Conservation (phyloP, 1,140 invertebrate genomes). For the Periplaneta americana region DNA sequence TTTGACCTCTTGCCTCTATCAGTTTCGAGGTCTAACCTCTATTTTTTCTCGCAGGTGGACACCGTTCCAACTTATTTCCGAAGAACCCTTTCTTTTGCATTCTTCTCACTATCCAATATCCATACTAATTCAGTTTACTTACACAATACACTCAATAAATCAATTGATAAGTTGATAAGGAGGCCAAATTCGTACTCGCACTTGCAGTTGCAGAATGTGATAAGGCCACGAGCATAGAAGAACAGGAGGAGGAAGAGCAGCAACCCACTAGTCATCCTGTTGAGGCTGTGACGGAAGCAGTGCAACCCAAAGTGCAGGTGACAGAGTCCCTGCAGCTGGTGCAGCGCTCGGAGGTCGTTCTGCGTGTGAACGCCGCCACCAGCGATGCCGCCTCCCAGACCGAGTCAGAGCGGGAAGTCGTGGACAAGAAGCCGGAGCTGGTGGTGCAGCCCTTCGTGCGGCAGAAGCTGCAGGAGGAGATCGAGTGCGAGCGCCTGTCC, state of each 20-base stretch:
- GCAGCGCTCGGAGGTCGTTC: conserved; percentile 53
- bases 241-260: background rate
- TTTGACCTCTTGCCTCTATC: no score
- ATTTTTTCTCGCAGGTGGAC: no score
- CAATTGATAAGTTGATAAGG: no score
- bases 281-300: no score
- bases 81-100: no score
- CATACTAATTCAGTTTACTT: no score
- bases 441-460: conserved; percentile 19
- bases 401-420: conserved; percentile 41
- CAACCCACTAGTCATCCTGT: background rate
- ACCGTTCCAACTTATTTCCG: no score
- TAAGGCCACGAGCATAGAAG: background rate
- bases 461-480: conserved; percentile 65
- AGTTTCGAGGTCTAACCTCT: no score
- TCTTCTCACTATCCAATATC: no score
- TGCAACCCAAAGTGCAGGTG: conserved; percentile 7
- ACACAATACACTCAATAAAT: no score
- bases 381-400: conserved; percentile 58
- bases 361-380: conserved; percentile 52
- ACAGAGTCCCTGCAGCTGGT: conserved; percentile 47
- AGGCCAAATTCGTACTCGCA: background rate
- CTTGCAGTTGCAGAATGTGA: conserved; percentile 4
- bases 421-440: background rate
- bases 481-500: conserved; percentile 73